Percentiles rank a stretch among this genome's conserved stretches.
Evolutionary conservation across 2,888 invertebrate species (phyloP).

Genomic region (Ennomos quercinarius): DNA sequence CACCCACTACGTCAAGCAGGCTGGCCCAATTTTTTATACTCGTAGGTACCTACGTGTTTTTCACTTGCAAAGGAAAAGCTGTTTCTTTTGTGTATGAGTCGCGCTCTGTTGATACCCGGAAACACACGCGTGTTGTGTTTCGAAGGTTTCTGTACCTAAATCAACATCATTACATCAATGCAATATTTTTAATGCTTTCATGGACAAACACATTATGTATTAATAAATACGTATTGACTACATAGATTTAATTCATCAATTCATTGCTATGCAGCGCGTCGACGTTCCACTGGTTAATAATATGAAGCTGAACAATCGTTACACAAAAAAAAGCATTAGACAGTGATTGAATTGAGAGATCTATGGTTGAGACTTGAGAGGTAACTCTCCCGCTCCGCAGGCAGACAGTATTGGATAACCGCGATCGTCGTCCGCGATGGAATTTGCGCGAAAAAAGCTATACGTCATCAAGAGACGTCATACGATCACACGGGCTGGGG

Average conservation of each 20-base stretch:
- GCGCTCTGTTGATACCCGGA: conserved; percentile 3
- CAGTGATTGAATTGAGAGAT: conserved; percentile 1
- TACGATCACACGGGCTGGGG: conserved; percentile 52
- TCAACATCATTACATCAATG: no score
- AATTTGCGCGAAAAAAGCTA: conserved; percentile 81
- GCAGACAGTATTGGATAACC: conserved; percentile 42
- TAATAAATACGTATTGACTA: no score
- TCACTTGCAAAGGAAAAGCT: conserved; percentile 49
- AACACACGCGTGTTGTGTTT: no score
- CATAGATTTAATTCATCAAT: no score
- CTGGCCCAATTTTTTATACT: conserved; percentile 73
- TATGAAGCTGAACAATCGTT: neutral
- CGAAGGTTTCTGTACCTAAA: no score
- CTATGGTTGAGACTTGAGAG: no score
- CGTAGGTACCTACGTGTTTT: conserved; percentile 49
- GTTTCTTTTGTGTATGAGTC: conserved; percentile 19
- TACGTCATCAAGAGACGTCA: conserved; percentile 76
- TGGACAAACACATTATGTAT: no score
- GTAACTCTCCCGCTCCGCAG: conserved; percentile 2
- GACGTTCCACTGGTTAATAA: neutral
- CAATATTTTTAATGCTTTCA: no score
- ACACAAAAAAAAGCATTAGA: conserved; percentile 1
- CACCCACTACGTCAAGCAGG: conserved; percentile 78
- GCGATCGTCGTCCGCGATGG: conserved; percentile 72
- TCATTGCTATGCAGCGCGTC: no score